phyloP scores from a whole-genome alignment of 1,140 invertebrate genomes.

The Paraescarpia echinospica region DNA sequence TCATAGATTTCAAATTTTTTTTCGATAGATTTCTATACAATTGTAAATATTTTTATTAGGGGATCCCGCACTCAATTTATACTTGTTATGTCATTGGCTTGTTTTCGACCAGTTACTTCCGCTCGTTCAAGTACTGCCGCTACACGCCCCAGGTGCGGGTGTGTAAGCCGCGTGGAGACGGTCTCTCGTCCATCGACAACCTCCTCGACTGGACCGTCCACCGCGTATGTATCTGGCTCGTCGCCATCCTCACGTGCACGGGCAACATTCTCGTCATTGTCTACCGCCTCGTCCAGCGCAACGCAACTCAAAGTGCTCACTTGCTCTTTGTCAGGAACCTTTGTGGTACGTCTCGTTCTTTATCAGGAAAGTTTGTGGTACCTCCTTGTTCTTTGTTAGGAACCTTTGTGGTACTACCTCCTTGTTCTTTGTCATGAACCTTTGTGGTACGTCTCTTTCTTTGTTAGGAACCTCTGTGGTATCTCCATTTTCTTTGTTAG shows the following conservation, averaged over 20 bases:
- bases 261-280: slow-evolving; percentile 73
- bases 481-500: no score
- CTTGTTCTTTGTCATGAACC: not conserved
- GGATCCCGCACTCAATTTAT: not conserved
- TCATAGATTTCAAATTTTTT: no score
- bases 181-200: slow-evolving; percentile 70
- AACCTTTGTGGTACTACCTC: not conserved
- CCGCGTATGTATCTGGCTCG: slow-evolving; percentile 70
- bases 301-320: slow-evolving; percentile 53
- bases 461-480: not conserved
- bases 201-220: slow-evolving; percentile 68
- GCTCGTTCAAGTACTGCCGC: slow-evolving; percentile 72
- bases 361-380: no score
- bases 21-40: no score
- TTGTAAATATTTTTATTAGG: no score
- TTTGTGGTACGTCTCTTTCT: not conserved
- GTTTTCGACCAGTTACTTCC: slow-evolving; percentile 65
- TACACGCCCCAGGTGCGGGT: slow-evolving; percentile 66
- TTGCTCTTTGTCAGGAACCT: slow-evolving; percentile 71
- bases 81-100: slow-evolving; percentile 30
- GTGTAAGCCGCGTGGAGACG: slow-evolving; percentile 71
- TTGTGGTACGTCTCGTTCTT: slow-evolving; percentile 61
- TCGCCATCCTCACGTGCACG: slow-evolving; percentile 68
- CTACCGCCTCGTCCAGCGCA: slow-evolving; percentile 66
- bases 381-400: not conserved